Base-by-base conservation (phyloP, 2,888 invertebrate species). In the Agonopterix alstromeriana region DNA sequence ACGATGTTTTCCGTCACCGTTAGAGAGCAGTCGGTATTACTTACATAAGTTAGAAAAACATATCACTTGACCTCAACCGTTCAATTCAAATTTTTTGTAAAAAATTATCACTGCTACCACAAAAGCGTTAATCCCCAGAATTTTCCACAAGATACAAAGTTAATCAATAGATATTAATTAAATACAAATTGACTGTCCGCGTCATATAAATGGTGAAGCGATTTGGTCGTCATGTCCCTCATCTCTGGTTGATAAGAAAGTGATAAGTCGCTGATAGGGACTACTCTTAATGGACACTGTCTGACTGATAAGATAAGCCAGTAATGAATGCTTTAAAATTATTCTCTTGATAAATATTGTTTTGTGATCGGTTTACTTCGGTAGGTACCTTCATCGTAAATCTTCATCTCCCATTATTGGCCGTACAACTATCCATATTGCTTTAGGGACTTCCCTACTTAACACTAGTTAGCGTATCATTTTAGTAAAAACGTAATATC, bases 231-330 rank as follows among this genome's bases (percentile, higher is more conserved):
- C 53, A 27, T n/a, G 48, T 53, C 64, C 67, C 71, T 73, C 80
- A 77, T 79, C 81, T 71, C 55, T 56, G 48, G 8, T 40, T 59
- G 81, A 82, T 82, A 82, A 75, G 61, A 52, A 14, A 35, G 52
- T 58, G 82, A 82, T 82, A 51, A 48, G 42, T 8, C 81, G 75
- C 49, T 46, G 43, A 53, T 58, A 61, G 76, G 76, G 78, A 78
- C 61, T 58, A 56, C 64, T 65, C 70, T 68, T 82, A 82, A 83
- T 82, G 82, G 80, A 63, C 61, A 62, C 65, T 73, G 70, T 70
- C 56, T 59, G 43, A 11, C 53, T 54, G 82, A 83, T 84, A 77
- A 82, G 76, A 78, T 79, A 77, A 53, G 17, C 12, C n/a, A 48
- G 67, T 75, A 79, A 82, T 80, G 81, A 80, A 82, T 80, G 57